Percentiles rank a stretch among this genome's conserved stretches.
phyloP scores from a whole-genome alignment of 2,797 vertebrate species.

The Gila robusta region DNA sequence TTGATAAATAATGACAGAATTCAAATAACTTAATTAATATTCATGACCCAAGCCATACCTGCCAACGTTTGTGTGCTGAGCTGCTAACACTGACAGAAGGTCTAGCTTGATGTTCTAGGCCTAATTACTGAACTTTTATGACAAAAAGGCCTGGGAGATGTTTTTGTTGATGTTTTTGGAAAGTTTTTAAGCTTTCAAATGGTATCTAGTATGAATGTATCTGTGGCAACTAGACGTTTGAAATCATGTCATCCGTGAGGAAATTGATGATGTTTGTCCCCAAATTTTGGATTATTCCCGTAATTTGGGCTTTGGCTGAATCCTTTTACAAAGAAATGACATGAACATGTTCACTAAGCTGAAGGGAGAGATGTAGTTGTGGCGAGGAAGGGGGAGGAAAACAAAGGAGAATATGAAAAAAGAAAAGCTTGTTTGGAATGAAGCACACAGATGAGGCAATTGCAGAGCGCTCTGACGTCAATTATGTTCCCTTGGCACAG shows the following conservation, averaged over 20 bases:
- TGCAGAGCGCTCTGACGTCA: slow-evolving; percentile 83
- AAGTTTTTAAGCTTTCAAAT: neutral
- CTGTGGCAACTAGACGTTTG: neutral
- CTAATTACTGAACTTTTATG: neutral
- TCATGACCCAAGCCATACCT: neutral
- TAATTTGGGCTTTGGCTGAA: neutral
- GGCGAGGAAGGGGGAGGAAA: slow-evolving; percentile 22
- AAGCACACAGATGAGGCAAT: slow-evolving; percentile 83
- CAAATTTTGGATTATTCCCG: neutral
- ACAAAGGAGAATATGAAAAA: slow-evolving; percentile 46
- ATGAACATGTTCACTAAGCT: slow-evolving; percentile 50
- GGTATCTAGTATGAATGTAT: neutral
- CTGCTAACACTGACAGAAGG: neutral
- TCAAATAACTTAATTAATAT: slow-evolving; percentile 17
- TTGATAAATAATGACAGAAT: neutral
- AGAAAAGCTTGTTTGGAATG: slow-evolving; percentile 83
- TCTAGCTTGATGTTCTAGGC: neutral
- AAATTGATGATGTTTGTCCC: neutral
- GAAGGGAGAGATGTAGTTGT: neutral
- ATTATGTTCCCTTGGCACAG: slow-evolving; percentile 82
- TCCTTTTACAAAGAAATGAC: neutral
- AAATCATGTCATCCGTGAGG: neutral
- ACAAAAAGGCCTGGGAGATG: neutral
- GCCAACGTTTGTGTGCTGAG: neutral
- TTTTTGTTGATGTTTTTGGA: neutral